Conservation (phyloP, 2,113 vertebrate species). For the Casuarius casuarius region DNA sequence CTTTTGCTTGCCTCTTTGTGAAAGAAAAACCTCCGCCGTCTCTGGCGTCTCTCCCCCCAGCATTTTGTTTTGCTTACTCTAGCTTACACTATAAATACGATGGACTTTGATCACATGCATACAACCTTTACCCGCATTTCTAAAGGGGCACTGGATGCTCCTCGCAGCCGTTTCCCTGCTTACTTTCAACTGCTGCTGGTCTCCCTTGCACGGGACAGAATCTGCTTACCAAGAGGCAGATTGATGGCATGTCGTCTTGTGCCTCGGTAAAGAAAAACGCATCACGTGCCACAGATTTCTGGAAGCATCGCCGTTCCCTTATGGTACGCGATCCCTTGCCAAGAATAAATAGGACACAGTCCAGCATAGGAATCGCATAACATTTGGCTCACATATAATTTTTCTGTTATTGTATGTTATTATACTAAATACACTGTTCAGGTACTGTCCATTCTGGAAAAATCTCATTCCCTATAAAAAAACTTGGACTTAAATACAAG, state of each 20-base stretch:
- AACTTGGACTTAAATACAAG: background rate
- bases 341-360: slow-evolving; percentile 59
- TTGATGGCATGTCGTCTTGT: slow-evolving; percentile 32
- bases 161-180: background rate
- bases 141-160: background rate
- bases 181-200: background rate
- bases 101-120: background rate
- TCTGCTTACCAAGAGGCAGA: background rate
- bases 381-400: background rate
- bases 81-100: background rate
- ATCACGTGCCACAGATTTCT: slow-evolving; percentile 48
- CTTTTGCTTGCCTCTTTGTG: background rate
- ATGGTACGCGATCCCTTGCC: slow-evolving; percentile 31
- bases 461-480: background rate
- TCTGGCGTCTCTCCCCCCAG: background rate
- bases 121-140: background rate
- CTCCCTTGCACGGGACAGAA: background rate
- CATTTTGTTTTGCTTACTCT: background rate
- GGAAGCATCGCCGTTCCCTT: slow-evolving; percentile 59
- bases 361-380: slow-evolving; percentile 49
- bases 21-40: background rate
- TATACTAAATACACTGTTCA: background rate
- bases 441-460: slow-evolving; percentile 33
- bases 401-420: background rate
- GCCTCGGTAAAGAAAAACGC: slow-evolving; percentile 37